Base-by-base conservation (phyloP, 2,797 vertebrate genomes). In the Naso thynnoides region DNA sequence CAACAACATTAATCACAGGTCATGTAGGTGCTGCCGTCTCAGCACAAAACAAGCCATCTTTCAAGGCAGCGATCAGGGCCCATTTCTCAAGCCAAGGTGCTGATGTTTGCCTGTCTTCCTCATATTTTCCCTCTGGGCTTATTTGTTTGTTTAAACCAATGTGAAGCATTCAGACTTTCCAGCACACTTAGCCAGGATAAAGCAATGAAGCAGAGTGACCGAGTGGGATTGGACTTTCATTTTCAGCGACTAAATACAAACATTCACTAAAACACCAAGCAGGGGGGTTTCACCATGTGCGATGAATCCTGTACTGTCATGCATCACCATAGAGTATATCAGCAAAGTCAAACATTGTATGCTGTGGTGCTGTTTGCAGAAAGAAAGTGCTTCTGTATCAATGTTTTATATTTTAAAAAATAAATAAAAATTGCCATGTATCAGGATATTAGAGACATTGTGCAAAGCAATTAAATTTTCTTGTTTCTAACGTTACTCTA, bases 141-240 rank as follows among this genome's bases (percentile, higher is more conserved):
- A 76, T 89, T 90, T 90, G 86, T 92, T 94, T 92, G 82, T 89
- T 88, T 90, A 85, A 90, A 81, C 73, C 61, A 55, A 77, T 64
- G 61, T 56, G 66, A 78, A 81, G 70, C 66, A 1, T 86, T 84
- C 73, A 82, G 55, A 89, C 73, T 93, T 92, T 91, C 88, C 90
- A 88, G 79, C 73, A 27, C 49, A 33, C 38, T n/a, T 66, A 82
- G 88, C 88, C 89, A 91, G 78, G 45, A 58, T 70, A 56, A 70
- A 83, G 77, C 64, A 56, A 70, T 73, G 79, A 77, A 44, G 69
- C 76, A 74, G 66, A 29, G 52, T 57, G 72, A 78, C 47, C 18
- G 42, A 73, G 62, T 5, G 45, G 61, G 60, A 76, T 71, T 47
- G 31, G 44, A 67, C 27, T 58, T 56, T 68, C 42, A 49, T 81